Base-by-base conservation (phyloP, 1,140 invertebrate species). In the Zophobas morio region DNA sequence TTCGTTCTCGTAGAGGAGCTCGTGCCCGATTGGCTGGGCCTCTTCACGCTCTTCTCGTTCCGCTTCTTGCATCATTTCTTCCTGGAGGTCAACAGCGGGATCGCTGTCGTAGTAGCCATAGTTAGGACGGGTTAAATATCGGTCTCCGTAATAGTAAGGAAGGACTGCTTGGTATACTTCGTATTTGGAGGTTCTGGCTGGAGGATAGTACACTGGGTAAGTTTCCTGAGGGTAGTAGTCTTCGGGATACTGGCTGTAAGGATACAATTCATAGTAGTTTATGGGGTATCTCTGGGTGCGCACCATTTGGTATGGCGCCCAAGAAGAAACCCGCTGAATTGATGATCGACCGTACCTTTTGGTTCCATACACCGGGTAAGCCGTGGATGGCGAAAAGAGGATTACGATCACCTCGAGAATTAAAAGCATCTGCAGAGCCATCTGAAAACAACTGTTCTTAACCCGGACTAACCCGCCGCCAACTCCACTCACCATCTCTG, bases 1-100 rank as follows among this genome's bases (percentile, higher is more conserved):
- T 32, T 90, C 88, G 54, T 87, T 88, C 80, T 91, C 89, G 78
- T 89, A 91, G 87, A 89, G 90, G 1, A 89, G 90, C 80, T 91
- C 90, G 79, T 91, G 90, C 34, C 90, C 90, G 20, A 91, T 90
- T 0, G 90, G 90, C n/a, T 90, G 84, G 1, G 88, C 84, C 6
- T 89, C 86, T 70, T 86, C 85, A 6, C 88, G 78, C 85, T 86
- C 80, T 71, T 85, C 87, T 33, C 86, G 78, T 79, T 90, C 88
- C 70, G 88, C 88, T 77, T 90, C 88, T 57, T 87, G 86, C 6
- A 85, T 54, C 60, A 87, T 79, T 77, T 85, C 84, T 46, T 86
- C 85, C 75, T 86, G 81, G 0, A 85, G 57, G 77, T 86, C 84
- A 4, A 82, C 77, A 39, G 88, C 86, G 8, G 88, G 86, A 33